Conservation (phyloP, 2,888 invertebrate genomes). For the Diarsia rubi region DNA sequence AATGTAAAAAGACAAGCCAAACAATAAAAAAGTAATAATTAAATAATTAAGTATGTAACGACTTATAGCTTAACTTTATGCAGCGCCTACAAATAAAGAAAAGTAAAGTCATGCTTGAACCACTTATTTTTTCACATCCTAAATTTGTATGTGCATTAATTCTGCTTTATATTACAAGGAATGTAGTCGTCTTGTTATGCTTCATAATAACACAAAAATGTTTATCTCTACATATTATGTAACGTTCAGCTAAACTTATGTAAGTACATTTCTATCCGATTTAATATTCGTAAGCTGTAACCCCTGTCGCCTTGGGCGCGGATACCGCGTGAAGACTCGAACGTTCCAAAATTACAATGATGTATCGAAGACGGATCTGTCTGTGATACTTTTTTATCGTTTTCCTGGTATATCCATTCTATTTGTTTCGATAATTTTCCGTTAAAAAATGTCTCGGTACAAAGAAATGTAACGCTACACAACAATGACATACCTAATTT, state of each 20-base stretch:
- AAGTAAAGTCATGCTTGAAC: background rate
- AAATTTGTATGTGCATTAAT: too few species aligned
- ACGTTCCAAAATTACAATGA: constrained; percentile 75
- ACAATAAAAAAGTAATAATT: background rate
- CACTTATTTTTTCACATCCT: too few species aligned
- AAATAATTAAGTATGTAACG: background rate
- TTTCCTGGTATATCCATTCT: background rate
- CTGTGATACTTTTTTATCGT: constrained; percentile 4
- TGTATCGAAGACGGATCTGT: constrained; percentile 68
- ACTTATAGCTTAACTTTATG: background rate
- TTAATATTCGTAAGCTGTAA: constrained; percentile 71
- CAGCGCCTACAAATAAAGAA: background rate
- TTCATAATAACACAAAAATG: background rate
- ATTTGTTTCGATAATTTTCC: background rate
- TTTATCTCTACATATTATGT: background rate
- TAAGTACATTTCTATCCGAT: constrained; percentile 57
- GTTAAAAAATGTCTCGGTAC: background rate
- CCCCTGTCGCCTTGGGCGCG: constrained; percentile 79
- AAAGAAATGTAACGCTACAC: too few species aligned
- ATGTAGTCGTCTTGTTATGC: background rate
- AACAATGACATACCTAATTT: too few species aligned
- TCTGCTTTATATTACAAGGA: too few species aligned
- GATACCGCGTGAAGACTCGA: constrained; percentile 72
- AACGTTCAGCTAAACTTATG: constrained; percentile 25
- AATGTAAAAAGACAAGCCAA: background rate